Evolutionary conservation across 2,113 vertebrate species (phyloP), one percentile per base, ranked within the genome.

Genomic region (Synodontis membranacea): DNA sequence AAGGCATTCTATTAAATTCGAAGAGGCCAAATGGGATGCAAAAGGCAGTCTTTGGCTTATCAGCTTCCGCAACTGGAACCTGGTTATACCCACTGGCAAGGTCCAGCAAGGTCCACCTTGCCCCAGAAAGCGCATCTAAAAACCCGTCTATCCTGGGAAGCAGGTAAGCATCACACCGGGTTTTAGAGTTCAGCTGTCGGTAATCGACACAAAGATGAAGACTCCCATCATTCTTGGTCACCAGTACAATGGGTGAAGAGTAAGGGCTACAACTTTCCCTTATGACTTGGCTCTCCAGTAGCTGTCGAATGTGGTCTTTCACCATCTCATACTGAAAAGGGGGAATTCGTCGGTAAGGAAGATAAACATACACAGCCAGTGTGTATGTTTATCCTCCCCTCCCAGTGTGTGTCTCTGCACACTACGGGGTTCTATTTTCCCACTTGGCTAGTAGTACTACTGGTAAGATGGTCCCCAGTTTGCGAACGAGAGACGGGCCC

Each of bases 41-140:
- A 17, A 86, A 86, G 0, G 84, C 84, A 25, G 66, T 82, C 39
- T 86, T 86, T 5, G 6, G 28, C n/a, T 82, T 82, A 11, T 86
- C 78, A 11, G 28, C 37, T 31, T 82, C 80, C 0, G 50, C 80
- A 3, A 86, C 80, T 10, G 66, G 64, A 3, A 87, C 80, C 28
- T 87, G 68, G n/a, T 75, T 87, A 15, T 86, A 86, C 12, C 79
- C 85, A 60, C 64, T 86, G 15, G 48, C 66, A 3, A 87, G 15
- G 37, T 81, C 76, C 3, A 54, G 60, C 1, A 44, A 86, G 42
- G 80, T 64, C 75, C 60, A 86, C 7, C 9, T 68, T 42, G 60
- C 60, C 5, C 85, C 85, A 14, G 28, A 60, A 21, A 82, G 15
- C 7, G 85, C 76, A 86, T 81, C 78, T 1, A 79, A 28, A 0